A percentile compares a stretch with the other conserved stretches of the same genome.
phyloP scores from a whole-genome alignment of 2,888 invertebrate species.

The Seladonia tumulorum region DNA sequence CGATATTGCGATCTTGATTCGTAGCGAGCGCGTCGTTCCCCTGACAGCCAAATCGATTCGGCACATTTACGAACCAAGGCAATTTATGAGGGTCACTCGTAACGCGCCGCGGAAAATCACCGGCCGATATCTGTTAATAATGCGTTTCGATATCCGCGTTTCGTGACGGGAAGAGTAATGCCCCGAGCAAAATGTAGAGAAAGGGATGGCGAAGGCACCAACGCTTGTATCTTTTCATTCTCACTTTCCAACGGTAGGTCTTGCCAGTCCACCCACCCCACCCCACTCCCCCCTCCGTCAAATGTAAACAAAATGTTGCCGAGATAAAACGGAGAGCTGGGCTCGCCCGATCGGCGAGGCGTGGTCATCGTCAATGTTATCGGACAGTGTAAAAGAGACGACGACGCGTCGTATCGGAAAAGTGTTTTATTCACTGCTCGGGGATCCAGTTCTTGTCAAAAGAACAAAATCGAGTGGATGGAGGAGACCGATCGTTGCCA shows the following conservation, averaged over 20 bases:
- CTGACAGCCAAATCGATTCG: conserved; percentile 58
- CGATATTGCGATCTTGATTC: conserved; percentile 60
- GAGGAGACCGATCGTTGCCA: background rate
- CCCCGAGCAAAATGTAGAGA: background rate
- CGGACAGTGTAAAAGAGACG: background rate
- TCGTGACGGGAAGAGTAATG: conserved; percentile 36
- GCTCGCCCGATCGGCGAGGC: background rate
- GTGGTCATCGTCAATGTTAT: conserved; percentile 12
- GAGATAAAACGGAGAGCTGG: background rate
- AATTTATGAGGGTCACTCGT: conserved; percentile 61
- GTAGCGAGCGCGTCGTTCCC: conserved; percentile 37
- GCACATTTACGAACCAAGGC: conserved; percentile 59
- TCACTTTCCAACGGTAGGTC: background rate
- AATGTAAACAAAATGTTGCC: background rate
- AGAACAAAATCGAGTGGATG: background rate
- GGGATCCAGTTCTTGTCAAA: background rate
- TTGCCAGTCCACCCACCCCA: background rate
- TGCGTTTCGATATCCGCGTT: conserved; percentile 54
- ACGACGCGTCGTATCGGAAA: conserved; percentile 2
- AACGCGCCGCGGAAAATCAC: conserved; percentile 43
- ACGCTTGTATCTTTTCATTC: background rate
- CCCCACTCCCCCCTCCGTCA: background rate
- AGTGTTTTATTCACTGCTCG: background rate
- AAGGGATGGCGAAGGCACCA: background rate
- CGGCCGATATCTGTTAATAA: conserved; percentile 63